phyloP scores from a whole-genome alignment of 2,113 vertebrate genomes.

The Epinephelus cyanopodus region DNA sequence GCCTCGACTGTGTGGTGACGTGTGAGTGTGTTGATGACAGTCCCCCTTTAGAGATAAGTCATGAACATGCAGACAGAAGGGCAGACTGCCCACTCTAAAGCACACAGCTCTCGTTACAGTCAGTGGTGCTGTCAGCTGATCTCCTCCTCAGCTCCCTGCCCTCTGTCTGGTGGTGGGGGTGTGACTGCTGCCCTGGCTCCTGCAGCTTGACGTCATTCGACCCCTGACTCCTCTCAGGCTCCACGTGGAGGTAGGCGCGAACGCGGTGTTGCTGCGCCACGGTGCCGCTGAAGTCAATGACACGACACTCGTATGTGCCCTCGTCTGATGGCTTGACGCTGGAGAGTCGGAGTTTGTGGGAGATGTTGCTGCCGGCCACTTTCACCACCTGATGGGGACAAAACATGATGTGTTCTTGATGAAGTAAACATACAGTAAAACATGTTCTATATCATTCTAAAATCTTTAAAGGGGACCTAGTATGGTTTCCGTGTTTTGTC shows the following conservation, averaged over 20 bases:
- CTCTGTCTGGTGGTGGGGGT: constrained; percentile 83
- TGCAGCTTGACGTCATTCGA: constrained; percentile 65
- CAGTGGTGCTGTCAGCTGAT: constrained; percentile 76
- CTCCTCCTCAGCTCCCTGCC: constrained; percentile 87
- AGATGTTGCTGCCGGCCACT: constrained; percentile 97
- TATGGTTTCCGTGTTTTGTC: no score
- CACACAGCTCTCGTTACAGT: constrained; percentile 84
- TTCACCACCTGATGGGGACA: constrained; percentile 91
- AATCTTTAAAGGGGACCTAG: no score
- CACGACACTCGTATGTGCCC: constrained; percentile 94
- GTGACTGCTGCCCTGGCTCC: constrained; percentile 68
- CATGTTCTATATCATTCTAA: not conserved
- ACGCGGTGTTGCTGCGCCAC: constrained; percentile 90
- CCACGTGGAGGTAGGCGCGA: constrained; percentile 92
- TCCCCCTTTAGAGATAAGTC: constrained; percentile 49
- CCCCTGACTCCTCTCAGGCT: constrained; percentile 84
- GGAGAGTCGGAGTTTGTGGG: constrained; percentile 96
- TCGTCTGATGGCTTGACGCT: constrained; percentile 92
- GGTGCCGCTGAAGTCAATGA: constrained; percentile 93
- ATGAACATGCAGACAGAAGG: constrained; percentile 67
- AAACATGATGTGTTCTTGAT: not conserved
- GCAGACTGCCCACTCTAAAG: constrained; percentile 75
- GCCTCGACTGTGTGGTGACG: constrained; percentile 23
- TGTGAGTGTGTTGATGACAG: constrained; percentile 37
- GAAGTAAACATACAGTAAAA: not conserved